Conservation (phyloP, 2,797 vertebrate species). For the Phataginus tetradactyla region DNA sequence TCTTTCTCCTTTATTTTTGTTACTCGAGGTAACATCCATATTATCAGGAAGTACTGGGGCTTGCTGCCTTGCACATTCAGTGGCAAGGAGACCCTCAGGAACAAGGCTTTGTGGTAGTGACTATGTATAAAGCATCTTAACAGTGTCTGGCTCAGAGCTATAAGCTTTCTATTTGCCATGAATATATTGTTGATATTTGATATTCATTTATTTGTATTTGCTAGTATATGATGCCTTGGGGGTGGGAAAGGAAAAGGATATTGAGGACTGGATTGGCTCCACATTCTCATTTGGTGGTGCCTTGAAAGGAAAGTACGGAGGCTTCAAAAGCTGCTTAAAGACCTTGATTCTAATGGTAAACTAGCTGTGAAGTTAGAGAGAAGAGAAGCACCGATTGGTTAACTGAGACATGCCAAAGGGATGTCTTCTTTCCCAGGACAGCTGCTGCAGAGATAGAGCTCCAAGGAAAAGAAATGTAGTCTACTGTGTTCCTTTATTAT, state of each 20-base stretch:
- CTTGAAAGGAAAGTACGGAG: background rate
- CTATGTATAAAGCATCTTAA: background rate
- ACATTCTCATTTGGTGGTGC: background rate
- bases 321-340: background rate
- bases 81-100: background rate
- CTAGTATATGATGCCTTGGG: background rate
- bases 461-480: too few species aligned
- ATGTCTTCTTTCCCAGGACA: background rate
- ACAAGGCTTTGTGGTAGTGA: background rate
- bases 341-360: background rate
- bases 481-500: background rate
- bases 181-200: fast-evolving
- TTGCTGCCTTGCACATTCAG: background rate
- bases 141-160: background rate
- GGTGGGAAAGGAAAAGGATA: fast-evolving
- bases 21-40: background rate
- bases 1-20: background rate
- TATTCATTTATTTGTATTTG: background rate
- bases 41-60: too few species aligned
- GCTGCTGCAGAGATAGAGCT: background rate
- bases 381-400: fast-evolving
- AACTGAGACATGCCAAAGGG: fast-evolving
- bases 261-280: background rate
- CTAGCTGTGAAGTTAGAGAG: fast-evolving
- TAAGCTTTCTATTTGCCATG: background rate